A percentile compares a stretch with the other conserved stretches of the same genome.
Evolutionary conservation across 2,113 vertebrate genomes (phyloP).

Genomic region (Sylvietta virens): DNA sequence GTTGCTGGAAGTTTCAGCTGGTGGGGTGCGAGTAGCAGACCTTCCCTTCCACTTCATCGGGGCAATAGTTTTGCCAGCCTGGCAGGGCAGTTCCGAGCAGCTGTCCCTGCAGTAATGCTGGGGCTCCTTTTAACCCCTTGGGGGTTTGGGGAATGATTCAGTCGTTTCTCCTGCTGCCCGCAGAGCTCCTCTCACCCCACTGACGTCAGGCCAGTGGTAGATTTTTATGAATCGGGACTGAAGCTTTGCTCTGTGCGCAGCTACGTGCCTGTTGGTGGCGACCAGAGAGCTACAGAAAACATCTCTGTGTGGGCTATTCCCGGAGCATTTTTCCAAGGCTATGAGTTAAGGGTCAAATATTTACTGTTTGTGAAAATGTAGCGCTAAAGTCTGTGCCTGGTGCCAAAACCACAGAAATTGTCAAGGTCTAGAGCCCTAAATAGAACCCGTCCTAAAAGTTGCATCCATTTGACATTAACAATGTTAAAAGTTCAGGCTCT

Average conservation of each 20-base stretch:
- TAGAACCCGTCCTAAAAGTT: not conserved
- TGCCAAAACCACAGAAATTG: not conserved
- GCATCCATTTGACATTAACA: not conserved
- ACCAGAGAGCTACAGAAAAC: not conserved
- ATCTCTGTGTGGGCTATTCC: not conserved
- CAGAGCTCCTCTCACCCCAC: not conserved
- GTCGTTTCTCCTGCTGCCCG: not conserved
- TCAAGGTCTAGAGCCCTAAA: not conserved
- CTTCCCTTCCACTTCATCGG: not conserved
- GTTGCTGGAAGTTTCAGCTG: not conserved
- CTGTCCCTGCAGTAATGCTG: not conserved
- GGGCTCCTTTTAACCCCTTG: not conserved
- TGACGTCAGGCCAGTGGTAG: not conserved
- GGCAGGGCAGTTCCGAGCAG: not conserved
- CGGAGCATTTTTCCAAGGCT: not conserved
- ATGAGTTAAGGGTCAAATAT: not conserved
- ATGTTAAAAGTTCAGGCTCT: not conserved
- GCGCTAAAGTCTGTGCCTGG: not conserved
- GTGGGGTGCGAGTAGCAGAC: not conserved
- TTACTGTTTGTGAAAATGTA: not conserved
- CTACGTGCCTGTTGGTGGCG: not conserved
- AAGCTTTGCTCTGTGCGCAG: not conserved
- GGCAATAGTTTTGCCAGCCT: not conserved
- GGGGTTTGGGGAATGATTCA: not conserved
- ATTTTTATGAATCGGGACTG: slow-evolving; percentile 20